phyloP scores from a whole-genome alignment of 2,888 invertebrate genomes.

The Steromphala cineraria region DNA sequence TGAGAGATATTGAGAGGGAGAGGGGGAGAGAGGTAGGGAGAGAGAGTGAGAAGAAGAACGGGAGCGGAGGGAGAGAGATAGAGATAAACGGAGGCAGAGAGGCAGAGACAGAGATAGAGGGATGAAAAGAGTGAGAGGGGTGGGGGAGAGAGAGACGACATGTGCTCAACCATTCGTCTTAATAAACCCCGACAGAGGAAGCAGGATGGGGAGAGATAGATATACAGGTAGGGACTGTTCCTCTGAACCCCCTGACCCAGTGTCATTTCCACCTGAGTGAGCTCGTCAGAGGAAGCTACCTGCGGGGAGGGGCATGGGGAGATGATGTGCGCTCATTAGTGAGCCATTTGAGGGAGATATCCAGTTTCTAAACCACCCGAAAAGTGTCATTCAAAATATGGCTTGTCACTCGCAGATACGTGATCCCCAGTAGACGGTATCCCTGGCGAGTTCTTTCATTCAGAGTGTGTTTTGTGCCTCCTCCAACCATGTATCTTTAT shows the following conservation, averaged over 20 bases:
- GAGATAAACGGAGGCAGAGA: no score
- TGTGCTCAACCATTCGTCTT: no score
- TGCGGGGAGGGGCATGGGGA: not conserved
- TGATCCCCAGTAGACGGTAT: not conserved
- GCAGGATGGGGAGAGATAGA: no score
- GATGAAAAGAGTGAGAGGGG: no score
- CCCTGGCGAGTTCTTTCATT: not conserved
- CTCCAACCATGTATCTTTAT: not conserved
- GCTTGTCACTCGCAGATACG: not conserved
- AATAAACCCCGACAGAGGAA: no score
- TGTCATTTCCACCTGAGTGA: not conserved
- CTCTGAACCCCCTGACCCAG: not conserved
- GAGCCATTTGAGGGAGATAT: not conserved
- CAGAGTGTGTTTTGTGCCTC: not conserved
- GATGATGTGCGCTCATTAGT: not conserved
- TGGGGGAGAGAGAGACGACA: no score
- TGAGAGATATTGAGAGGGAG: no score
- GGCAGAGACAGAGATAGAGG: no score
- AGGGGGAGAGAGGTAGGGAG: no score
- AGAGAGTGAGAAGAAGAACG: no score
- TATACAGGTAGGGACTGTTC: no score
- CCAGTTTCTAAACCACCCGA: slow-evolving; percentile 1
- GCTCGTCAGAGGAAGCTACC: not conserved
- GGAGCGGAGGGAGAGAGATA: no score
- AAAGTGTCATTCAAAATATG: slow-evolving; percentile 10